A percentile compares a stretch with the other conserved stretches of the same genome.
Conservation (phyloP, 2,113 vertebrate genomes). For the Gopherus flavomarginatus region DNA sequence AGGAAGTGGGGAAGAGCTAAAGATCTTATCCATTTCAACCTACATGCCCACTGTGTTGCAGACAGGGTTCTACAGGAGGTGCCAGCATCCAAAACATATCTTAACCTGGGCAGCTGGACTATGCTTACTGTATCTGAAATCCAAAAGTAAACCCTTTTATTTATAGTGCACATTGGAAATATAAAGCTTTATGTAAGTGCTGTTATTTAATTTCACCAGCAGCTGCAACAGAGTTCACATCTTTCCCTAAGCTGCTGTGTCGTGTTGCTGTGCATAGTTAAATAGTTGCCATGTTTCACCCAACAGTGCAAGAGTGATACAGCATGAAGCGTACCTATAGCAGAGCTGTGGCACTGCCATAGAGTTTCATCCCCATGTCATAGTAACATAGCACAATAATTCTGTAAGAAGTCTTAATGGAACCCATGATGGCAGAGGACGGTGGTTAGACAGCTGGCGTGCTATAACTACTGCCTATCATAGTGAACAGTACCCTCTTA, state of each 20-base stretch:
- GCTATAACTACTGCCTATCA: neutral
- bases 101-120: neutral
- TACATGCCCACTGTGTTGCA: neutral
- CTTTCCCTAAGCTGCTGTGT: neutral
- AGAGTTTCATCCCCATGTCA: neutral
- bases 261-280: neutral
- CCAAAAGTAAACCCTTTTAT: neutral
- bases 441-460: neutral
- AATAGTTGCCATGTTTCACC: neutral
- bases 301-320: neutral
- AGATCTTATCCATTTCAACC: accelerated
- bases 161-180: neutral
- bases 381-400: neutral
- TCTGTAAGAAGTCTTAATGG: neutral
- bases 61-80: neutral
- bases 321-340: neutral
- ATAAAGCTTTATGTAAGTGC: neutral
- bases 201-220: neutral
- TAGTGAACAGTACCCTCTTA: neutral
- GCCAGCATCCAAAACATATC: neutral
- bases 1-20: accelerated
- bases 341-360: neutral
- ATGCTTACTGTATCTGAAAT: neutral
- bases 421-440: neutral
- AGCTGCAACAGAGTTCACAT: neutral